These are phyloP conservation scores for Cryptoprocta ferox DNA, from an alignment of 2,797 vertebrate species.

Conservation along the genomic window DNA sequence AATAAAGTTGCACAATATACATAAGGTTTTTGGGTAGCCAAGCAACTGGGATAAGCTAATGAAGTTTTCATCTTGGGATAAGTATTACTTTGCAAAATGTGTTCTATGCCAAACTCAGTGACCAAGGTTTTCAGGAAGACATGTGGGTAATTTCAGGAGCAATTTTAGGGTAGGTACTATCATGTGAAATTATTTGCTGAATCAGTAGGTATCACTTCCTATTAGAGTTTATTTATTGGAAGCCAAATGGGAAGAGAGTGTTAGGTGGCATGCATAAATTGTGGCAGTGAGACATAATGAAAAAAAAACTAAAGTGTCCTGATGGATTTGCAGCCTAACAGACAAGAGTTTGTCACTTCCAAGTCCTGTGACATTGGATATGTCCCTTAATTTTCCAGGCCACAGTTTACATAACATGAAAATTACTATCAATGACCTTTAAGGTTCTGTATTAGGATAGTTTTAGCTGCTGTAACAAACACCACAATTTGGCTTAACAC, in stretches of 20 bases:
- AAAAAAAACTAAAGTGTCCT: background rate
- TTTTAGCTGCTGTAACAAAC: background rate
- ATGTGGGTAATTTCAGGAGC: conserved; percentile 55
- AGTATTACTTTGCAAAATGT: conserved; percentile 38
- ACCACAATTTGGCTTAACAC: background rate
- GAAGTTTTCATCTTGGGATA: conserved; percentile 49
- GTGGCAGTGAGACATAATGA: background rate
- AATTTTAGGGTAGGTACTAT: conserved; percentile 1
- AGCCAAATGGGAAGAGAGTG: background rate
- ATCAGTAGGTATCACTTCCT: background rate
- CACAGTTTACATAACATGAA: background rate
- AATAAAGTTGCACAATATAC: background rate
- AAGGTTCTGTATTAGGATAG: background rate
- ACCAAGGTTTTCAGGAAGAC: conserved; percentile 28
- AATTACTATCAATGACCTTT: background rate
- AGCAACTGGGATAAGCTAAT: background rate
- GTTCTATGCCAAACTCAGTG: background rate
- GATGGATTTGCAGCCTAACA: background rate
- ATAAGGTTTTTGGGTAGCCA: background rate
- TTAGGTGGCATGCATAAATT: background rate
- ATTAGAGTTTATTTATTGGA: conserved; percentile 52
- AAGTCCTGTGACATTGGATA: background rate
- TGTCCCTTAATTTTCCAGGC: conserved; percentile 15
- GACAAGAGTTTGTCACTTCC: background rate
- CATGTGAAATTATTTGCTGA: conserved; percentile 26